These are phyloP conservation scores for Dysidea cf. avara DNA, from an alignment of 37 sponge, comb jelly and placozoan genomes.

Conservation along the genomic window DNA sequence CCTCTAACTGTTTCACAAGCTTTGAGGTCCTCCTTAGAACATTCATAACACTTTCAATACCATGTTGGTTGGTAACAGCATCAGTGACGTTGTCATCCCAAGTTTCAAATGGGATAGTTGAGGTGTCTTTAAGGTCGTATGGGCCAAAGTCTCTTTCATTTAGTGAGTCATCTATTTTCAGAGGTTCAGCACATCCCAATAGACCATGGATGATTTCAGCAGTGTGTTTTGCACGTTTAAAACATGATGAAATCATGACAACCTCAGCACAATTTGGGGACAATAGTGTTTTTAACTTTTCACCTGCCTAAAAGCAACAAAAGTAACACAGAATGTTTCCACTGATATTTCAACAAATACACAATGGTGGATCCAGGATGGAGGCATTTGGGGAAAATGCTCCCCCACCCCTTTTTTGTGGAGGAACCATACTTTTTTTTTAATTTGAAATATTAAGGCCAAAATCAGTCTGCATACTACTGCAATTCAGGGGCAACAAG, in stretches of 20 bases:
- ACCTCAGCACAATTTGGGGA: not conserved
- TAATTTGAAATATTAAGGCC: no score
- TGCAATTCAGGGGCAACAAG: no score
- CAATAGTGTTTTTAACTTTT: constrained; percentile 4
- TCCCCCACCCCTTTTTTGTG: no score
- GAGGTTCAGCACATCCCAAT: not conserved
- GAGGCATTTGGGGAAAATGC: no score
- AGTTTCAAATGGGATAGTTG: no score
- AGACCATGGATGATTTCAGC: constrained; percentile 18
- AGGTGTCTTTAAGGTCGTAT: no score
- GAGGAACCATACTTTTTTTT: no score
- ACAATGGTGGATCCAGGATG: no score
- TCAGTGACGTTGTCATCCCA: not conserved
- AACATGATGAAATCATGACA: constrained; percentile 19
- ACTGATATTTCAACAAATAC: no score
- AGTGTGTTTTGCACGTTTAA: constrained; percentile 13
- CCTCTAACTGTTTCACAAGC: not conserved
- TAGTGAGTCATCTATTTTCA: constrained; percentile 4
- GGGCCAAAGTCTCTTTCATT: constrained; percentile 19
- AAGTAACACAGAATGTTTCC: no score
- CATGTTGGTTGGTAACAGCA: not conserved
- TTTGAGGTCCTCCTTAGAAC: not conserved
- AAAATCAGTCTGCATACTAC: no score
- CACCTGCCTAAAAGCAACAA: constrained; percentile 26
- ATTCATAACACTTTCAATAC: not conserved